A percentile compares a stretch with the other conserved stretches of the same genome.
phyloP scores from a whole-genome alignment of 2,113 vertebrate genomes.

The Sula dactylatra region DNA sequence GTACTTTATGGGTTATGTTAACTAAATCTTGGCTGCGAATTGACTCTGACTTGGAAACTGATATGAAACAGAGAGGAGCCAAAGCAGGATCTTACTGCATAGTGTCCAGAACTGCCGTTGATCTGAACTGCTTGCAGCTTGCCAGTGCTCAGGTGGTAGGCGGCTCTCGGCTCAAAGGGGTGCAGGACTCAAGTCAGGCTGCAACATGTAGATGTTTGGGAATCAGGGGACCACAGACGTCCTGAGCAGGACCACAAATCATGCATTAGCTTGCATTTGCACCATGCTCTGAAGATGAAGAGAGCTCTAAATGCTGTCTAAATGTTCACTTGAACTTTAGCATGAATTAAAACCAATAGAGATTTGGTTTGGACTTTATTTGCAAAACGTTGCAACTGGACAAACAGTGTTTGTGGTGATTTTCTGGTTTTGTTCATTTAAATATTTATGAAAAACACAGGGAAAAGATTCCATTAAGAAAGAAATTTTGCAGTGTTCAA shows the following conservation, averaged over 20 bases:
- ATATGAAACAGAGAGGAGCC: not conserved
- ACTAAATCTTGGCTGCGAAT: not conserved
- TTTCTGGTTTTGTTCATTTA: conserved; percentile 1
- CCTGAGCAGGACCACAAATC: not conserved
- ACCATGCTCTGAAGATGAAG: not conserved
- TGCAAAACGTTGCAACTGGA: not conserved
- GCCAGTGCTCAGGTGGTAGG: not conserved
- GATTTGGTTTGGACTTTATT: not conserved
- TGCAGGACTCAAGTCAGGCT: not conserved
- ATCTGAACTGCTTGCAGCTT: not conserved
- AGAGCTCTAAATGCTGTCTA: not conserved
- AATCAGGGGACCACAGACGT: not conserved
- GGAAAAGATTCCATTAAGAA: not conserved
- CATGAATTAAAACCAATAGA: not conserved
- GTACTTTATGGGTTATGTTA: not conserved
- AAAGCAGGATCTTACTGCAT: not conserved
- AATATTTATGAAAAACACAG: not conserved
- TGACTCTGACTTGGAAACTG: not conserved
- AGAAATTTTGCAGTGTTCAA: not conserved
- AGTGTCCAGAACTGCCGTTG: not conserved
- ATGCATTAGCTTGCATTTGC: not conserved
- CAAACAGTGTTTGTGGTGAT: not conserved
- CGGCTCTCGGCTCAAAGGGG: not conserved
- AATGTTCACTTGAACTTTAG: not conserved
- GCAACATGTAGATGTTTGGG: not conserved